Base-by-base conservation (phyloP, 2,113 vertebrate species). In the Corynorhinus townsendii region DNA sequence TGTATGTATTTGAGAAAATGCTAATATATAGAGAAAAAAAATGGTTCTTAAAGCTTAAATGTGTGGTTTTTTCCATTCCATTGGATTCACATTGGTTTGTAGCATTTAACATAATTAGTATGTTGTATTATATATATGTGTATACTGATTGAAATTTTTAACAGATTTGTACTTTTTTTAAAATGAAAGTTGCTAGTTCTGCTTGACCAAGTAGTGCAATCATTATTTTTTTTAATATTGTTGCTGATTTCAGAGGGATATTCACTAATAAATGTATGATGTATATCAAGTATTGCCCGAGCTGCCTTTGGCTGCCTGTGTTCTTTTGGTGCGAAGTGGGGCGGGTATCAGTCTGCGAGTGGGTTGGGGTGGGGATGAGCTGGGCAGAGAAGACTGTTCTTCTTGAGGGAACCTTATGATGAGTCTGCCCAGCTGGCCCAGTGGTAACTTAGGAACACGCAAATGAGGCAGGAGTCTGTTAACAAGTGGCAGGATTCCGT, bases 81-180 rank as follows among this genome's bases (percentile, higher is more conserved):
- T 99, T 99, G 99, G 99, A 99, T 99, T 99, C 99, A 99, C 99
- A 99, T 99, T 99, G 99, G 99, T 99, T 99, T 99, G 99, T 99
- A 99, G 99, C 99, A 99, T 99, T 99, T 99, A 99, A 99, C 99
- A 99, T 99, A 99, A 99, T 99, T 99, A 99, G 99, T 99, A 99
- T 99, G 99, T 99, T 99, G 99, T 99, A 99, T 99, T 99, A 99
- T 99, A 99, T 99, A 99, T 99, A 99, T 99, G 99, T 99, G 99
- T 99, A 99, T 99, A 99, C 99, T 99, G 99, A 99, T 99, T 99
- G 99, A 99, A 99, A 99, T 99, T 99, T 99, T 99, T 99, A 99
- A 99, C 98, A 99, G 99, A 99, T 99, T 99, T 99, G 99, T 99
- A 99, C 99, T 99, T 99, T 99, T 99, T 99, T 99, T 99, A 99